Conservation (phyloP, 2,113 vertebrate species). For the Oceanodroma tethys region DNA sequence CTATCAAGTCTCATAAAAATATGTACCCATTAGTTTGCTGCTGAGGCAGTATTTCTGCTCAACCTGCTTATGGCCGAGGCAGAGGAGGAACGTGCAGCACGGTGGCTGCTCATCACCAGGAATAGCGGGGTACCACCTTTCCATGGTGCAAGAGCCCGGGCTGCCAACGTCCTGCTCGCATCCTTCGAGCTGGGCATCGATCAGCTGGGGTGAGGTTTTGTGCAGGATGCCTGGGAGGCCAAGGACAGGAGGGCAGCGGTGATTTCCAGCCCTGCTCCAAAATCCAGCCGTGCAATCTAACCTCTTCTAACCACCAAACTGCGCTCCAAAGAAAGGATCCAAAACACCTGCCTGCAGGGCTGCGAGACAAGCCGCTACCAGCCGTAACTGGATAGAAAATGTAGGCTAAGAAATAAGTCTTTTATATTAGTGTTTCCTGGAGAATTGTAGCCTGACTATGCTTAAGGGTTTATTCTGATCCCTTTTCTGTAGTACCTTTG, state of each 20-base stretch:
- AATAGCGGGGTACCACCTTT: not conserved
- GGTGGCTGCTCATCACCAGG: not conserved
- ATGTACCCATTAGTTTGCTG: conserved; percentile 24
- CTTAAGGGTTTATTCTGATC: not conserved
- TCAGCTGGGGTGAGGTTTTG: not conserved
- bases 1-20: conserved; percentile 58
- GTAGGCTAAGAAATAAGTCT: not conserved
- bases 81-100: not conserved
- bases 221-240: not conserved
- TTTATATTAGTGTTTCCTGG: not conserved
- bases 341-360: not conserved
- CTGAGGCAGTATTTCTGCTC: conserved; percentile 20
- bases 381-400: not conserved
- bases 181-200: not conserved
- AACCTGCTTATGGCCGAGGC: not conserved
- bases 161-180: rapidly evolving
- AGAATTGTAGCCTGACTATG: not conserved
- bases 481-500: not conserved
- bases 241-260: too few relatives aligned
- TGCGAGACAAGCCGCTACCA: not conserved
- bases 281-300: rapidly evolving
- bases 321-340: not conserved
- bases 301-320: not conserved
- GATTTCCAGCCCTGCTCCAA: not conserved
- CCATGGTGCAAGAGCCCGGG: rapidly evolving